Evolutionary conservation across 1,140 invertebrate genomes (phyloP).

Genomic region (Drosophila grimshawi): DNA sequence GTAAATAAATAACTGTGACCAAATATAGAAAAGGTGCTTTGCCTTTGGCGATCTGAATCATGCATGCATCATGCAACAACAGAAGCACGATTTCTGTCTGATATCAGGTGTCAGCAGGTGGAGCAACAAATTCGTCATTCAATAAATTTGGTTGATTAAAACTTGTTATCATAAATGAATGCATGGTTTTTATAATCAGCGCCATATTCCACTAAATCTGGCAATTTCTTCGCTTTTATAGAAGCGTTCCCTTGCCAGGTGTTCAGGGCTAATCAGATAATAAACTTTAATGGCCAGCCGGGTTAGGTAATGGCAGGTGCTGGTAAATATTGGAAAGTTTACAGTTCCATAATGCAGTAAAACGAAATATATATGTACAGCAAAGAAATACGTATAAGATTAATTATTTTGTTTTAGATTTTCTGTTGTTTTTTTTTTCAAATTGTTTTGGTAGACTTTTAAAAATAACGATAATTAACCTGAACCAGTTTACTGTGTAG

Average conservation of each 20-base stretch:
- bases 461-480: too few relatives aligned
- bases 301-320: not conserved
- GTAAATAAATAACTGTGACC: constrained; percentile 19
- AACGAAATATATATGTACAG: not conserved
- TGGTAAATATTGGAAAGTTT: not conserved
- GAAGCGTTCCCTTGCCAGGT: constrained; percentile 2
- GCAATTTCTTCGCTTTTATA: constrained; percentile 1
- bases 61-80: not conserved
- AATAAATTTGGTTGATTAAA: constrained; percentile 4
- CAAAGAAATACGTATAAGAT: not conserved
- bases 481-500: not conserved
- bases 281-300: not conserved
- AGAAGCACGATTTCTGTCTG: constrained; percentile 2
- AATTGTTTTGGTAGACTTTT: too few relatives aligned
- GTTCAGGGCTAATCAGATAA: constrained; percentile 12
- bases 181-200: constrained; percentile 5
- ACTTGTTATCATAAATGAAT: constrained; percentile 13
- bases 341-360: not conserved
- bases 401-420: not conserved
- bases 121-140: constrained; percentile 13
- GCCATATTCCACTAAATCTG: not conserved
- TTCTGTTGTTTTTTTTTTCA: not conserved
- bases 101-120: constrained; percentile 14
- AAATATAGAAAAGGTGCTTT: constrained; percentile 1
- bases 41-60: constrained; percentile 29